Base-by-base conservation (phyloP, 2,797 vertebrate genomes). In the Gallinago solitaria region DNA sequence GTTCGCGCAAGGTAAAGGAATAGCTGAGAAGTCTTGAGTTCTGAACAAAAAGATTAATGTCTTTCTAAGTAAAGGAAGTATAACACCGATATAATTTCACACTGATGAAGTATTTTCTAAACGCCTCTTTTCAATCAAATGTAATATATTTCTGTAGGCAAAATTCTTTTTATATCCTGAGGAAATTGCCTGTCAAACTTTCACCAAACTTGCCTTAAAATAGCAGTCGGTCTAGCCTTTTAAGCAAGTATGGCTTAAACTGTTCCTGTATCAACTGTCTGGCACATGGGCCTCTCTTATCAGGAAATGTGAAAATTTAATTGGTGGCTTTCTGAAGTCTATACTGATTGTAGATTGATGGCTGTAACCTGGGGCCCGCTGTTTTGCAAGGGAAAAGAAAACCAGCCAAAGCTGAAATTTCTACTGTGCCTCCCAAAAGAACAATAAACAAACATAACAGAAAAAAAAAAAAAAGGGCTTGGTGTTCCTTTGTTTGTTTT, bases 361-460 rank as follows among this genome's bases (percentile, higher is more conserved):
- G n/a, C 23, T 91, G 1, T 68, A 39, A 90, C 39, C 39, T 83
- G 76, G 89, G 57, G 69, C 65, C 47, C 94, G 91, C 84, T 89
- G 21, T 45, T 89, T 48, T 33, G 57, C 54, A 65, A 69, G 65
- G 70, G 39, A 63, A 73, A 87, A 32, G 51, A 61, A 63, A 48
- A 68, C 6, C 24, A 77, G 27, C 2, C 4, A n/a, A 73, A 92
- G 67, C 30, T 83, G 83, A 65, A 50, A 83, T 76, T 85, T 51
- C 33, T 80, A 6, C 37, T 74, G 87, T 96, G 95, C 90, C 85
- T 96, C 59, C 50, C 33, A 21, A 59, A 86, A 90, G 51, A 90
- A 57, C 64, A 97, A 96, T 95, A 96, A 97, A 96, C 61, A 96
- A 97, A 96, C 59, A 1, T 9, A 35, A 45, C 10, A 15, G 37